Percentiles rank a stretch among this genome's conserved stretches.
Conservation (phyloP, 2,797 vertebrate species). For the Acanthis flammea region DNA sequence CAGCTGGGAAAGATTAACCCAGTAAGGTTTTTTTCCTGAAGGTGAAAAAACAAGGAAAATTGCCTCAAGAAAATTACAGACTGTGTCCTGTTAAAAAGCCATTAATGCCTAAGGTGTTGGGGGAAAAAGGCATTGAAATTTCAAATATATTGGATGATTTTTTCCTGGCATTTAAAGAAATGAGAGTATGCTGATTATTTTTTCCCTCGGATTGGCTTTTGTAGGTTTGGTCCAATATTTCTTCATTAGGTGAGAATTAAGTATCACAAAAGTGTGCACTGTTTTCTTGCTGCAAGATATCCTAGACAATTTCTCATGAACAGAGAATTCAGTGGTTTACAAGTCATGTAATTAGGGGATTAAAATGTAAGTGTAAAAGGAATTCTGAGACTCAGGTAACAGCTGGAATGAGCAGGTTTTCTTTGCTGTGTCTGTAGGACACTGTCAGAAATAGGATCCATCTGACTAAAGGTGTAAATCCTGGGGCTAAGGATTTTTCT, state of each 20-base stretch:
- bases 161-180: neutral
- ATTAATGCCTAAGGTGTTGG: neutral
- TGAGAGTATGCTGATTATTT: neutral
- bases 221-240: neutral
- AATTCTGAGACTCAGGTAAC: neutral
- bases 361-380: slow-evolving; percentile 26
- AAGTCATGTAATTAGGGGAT: slow-evolving; percentile 32
- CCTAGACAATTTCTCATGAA: neutral
- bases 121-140: neutral
- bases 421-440: neutral
- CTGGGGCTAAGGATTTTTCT: neutral
- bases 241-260: neutral
- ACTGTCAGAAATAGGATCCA: neutral
- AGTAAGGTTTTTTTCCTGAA: neutral
- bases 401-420: slow-evolving; percentile 17
- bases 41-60: slow-evolving; percentile 28
- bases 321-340: neutral
- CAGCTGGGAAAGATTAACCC: slow-evolving; percentile 21
- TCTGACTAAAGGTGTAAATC: neutral
- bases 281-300: neutral
- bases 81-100: neutral
- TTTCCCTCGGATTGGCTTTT: neutral
- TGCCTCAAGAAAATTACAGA: slow-evolving; percentile 21
- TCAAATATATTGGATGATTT: neutral
- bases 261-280: neutral